Evolutionary conservation across 2,888 invertebrate genomes (phyloP).

Genomic region (Nomada fabriciana): DNA sequence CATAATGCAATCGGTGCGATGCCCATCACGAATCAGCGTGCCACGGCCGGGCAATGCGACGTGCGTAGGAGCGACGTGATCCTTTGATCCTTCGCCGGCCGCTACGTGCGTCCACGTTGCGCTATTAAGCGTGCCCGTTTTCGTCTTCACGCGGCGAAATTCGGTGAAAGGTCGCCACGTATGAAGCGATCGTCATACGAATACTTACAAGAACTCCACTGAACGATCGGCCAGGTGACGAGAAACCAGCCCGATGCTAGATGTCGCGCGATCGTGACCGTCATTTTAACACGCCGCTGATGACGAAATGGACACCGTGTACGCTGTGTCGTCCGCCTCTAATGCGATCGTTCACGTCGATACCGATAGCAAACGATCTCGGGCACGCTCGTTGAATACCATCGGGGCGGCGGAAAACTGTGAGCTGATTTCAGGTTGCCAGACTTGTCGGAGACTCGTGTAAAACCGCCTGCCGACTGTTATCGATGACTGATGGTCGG

Average conservation of each 20-base stretch:
- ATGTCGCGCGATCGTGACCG: slow-evolving; percentile 68
- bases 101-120: slow-evolving; percentile 61
- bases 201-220: not conserved
- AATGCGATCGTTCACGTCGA: slow-evolving; percentile 50
- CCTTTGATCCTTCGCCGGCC: slow-evolving; percentile 82
- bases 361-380: slow-evolving; percentile 43
- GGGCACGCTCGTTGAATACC: slow-evolving; percentile 32
- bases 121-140: slow-evolving; percentile 71
- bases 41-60: slow-evolving; percentile 75
- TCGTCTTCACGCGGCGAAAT: slow-evolving; percentile 67
- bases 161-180: slow-evolving; percentile 61
- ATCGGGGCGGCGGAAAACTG: not conserved
- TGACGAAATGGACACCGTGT: slow-evolving; percentile 43
- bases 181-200: not conserved
- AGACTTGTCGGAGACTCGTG: slow-evolving; percentile 3
- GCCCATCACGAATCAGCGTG: slow-evolving; percentile 72
- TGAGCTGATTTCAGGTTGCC: not conserved
- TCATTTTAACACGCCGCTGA: slow-evolving; percentile 47
- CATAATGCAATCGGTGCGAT: slow-evolving; percentile 73
- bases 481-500: slow-evolving; percentile 32
- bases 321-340: slow-evolving; percentile 12
- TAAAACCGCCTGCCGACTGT: not conserved
- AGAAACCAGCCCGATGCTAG: slow-evolving; percentile 67
- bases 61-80: slow-evolving; percentile 83
- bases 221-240: slow-evolving; percentile 63